A percentile compares a stretch with the other conserved stretches of the same genome.
These are phyloP conservation scores for Amphimedon queenslandica DNA, from an alignment of 37 sponge, comb jelly and placozoan genomes.

Conservation along the genomic window DNA sequence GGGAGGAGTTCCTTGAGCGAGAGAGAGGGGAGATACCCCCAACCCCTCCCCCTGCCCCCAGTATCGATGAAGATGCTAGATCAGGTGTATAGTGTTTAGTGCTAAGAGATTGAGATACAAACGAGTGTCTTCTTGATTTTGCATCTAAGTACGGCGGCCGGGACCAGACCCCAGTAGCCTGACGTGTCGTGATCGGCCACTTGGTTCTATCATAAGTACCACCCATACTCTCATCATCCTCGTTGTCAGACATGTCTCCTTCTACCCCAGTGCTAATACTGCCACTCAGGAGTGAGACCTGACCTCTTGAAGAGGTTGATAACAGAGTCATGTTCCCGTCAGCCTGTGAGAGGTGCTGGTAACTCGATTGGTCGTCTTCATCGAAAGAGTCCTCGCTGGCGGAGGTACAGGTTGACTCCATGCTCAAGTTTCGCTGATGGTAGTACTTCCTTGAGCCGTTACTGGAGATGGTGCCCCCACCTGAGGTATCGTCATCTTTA, in stretches of 20 bases:
- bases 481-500: conserved; percentile 32
- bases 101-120: not conserved
- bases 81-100: not conserved
- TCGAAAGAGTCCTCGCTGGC: conserved; percentile 40
- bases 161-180: not conserved
- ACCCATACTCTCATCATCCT: not conserved
- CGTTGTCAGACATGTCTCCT: not conserved
- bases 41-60: too few relatives aligned
- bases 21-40: not conserved
- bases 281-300: not conserved
- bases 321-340: too few relatives aligned
- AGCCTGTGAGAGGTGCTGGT: conserved; percentile 28
- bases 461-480: conserved; percentile 10
- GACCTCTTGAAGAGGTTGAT: conserved; percentile 22
- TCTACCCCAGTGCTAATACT: not conserved
- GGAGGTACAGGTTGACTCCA: conserved; percentile 27
- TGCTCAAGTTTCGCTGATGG: conserved; percentile 13
- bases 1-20: not conserved
- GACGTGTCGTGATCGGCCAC: not conserved
- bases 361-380: conserved; percentile 8
- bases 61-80: too few relatives aligned
- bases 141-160: not conserved
- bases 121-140: not conserved
- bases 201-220: not conserved
- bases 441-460: not conserved